These are phyloP conservation scores for Bubo bubo DNA, from an alignment of 2,113 vertebrate species.

Conservation along the genomic window DNA sequence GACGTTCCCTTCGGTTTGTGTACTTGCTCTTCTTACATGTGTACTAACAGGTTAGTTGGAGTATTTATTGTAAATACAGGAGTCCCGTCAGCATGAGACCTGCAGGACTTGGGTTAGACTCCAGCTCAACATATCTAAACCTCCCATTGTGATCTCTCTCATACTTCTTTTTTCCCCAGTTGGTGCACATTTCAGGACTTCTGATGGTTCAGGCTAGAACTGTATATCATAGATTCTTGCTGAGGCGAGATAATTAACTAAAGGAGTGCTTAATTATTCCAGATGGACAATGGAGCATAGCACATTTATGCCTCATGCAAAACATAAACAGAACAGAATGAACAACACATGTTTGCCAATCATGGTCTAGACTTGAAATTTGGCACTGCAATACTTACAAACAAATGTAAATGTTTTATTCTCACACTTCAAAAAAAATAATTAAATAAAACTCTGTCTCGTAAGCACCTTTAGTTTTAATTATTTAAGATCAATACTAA, in stretches of 20 bases:
- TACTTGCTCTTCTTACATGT: not conserved
- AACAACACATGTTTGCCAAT: constrained; percentile 3
- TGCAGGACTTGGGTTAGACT: not conserved
- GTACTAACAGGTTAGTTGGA: not conserved
- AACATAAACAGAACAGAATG: constrained; percentile 44
- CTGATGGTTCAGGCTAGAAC: not conserved
- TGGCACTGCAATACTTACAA: constrained; percentile 38
- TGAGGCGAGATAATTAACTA: constrained; percentile 21
- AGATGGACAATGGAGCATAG: constrained; percentile 23
- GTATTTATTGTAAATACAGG: not conserved
- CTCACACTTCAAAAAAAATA: constrained; percentile 37
- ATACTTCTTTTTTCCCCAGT: not conserved
- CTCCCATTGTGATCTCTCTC: not conserved
- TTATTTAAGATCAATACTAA: constrained; percentile 55
- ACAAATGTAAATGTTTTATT: constrained; percentile 43
- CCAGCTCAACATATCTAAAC: not conserved
- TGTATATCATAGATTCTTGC: not conserved
- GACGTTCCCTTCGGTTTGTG: not conserved
- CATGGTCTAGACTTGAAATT: constrained; percentile 25
- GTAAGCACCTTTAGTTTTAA: constrained; percentile 59
- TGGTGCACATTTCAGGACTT: not conserved
- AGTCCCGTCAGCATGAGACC: not conserved
- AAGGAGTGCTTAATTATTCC: constrained; percentile 42
- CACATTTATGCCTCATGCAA: constrained; percentile 54
- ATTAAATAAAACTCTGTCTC: constrained; percentile 83